Percentiles rank a stretch among this genome's conserved stretches.
phyloP scores from a whole-genome alignment of 2,797 vertebrate genomes.

The Brachymystax lenok region DNA sequence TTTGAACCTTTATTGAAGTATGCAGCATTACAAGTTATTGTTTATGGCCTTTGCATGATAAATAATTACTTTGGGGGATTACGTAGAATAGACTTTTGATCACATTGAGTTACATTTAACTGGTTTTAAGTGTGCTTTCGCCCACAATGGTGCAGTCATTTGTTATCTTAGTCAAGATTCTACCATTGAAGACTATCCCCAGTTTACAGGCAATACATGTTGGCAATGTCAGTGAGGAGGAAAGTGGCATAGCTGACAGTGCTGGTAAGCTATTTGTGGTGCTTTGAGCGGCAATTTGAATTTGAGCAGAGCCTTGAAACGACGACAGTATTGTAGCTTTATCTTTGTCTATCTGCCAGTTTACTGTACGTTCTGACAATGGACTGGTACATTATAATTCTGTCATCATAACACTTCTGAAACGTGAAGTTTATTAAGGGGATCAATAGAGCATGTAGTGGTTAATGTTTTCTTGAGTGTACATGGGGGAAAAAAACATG shows the following conservation, averaged over 20 bases:
- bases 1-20: too few relatives aligned
- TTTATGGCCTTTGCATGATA: too few relatives aligned
- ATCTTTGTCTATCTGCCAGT: slow-evolving; percentile 5
- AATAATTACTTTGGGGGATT: too few relatives aligned
- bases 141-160: slow-evolving; percentile 24
- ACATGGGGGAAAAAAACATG: too few relatives aligned
- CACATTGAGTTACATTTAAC: too few relatives aligned
- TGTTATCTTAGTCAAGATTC: slow-evolving; percentile 23
- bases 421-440: not conserved
- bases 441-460: not conserved
- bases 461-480: too few relatives aligned
- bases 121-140: not conserved
- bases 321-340: slow-evolving; percentile 11
- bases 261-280: slow-evolving; percentile 13
- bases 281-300: slow-evolving; percentile 6
- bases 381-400: not conserved
- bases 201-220: not conserved
- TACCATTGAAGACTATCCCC: slow-evolving; percentile 30
- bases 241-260: slow-evolving; percentile 15
- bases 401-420: not conserved
- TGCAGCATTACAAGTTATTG: too few relatives aligned
- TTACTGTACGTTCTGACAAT: not conserved
- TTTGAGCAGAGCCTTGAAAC: slow-evolving; percentile 21
- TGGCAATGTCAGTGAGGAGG: slow-evolving; percentile 33
- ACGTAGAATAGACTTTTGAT: too few relatives aligned